Evolutionary conservation across 1,140 invertebrate genomes (phyloP), one percentile per base, ranked within the genome.

Genomic region (Drosophila ambigua): DNA sequence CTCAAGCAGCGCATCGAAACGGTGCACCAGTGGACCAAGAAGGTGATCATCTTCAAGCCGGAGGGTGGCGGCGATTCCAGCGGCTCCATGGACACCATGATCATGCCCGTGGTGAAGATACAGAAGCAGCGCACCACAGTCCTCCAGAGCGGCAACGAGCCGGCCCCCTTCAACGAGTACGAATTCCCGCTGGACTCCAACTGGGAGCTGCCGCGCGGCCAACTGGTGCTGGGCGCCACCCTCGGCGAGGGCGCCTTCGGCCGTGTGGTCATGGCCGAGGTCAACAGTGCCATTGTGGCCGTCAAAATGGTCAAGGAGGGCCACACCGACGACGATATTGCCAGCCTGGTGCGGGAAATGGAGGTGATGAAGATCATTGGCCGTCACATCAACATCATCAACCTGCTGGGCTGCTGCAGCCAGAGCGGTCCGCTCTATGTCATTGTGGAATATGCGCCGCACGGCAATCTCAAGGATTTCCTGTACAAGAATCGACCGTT

Each of bases 221-320:
- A 95, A 13, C 92, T 99, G 0, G 85, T 92, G 0, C 83, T 99
- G 5, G 97, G 97, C 0, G 95, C 96, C 84, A 95, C 95, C 13
- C 92, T 99, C 0, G 98, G 98, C 0, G 97, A 99, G 90, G 98
- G 98, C 6, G 98, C 98, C 6, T 99, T 99, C 91, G 98, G 98
- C 0, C 96, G 98, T 78, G 98, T 99, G 0, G 95, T 98, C 6
- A 95, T 96, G 90, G 98, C 96, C 0, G 96, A 98, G 83, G 96
- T 96, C 0, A 91, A 95, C 41, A 96, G 96, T 72, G 94, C 94
- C n/a, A 95, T 97, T 4, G 98, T 99, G 0, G 99, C 99, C n/a
- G 98, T 99, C 0, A 99, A 99, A 93, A 99, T 99, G 97, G 94
- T 99, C n/a, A 99, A 99, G 95, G 98, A 99, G 92, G 97, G 97